These are phyloP conservation scores for Yponomeuta cagnagella DNA, from an alignment of 2,888 invertebrate genomes.

Conservation along the genomic window DNA sequence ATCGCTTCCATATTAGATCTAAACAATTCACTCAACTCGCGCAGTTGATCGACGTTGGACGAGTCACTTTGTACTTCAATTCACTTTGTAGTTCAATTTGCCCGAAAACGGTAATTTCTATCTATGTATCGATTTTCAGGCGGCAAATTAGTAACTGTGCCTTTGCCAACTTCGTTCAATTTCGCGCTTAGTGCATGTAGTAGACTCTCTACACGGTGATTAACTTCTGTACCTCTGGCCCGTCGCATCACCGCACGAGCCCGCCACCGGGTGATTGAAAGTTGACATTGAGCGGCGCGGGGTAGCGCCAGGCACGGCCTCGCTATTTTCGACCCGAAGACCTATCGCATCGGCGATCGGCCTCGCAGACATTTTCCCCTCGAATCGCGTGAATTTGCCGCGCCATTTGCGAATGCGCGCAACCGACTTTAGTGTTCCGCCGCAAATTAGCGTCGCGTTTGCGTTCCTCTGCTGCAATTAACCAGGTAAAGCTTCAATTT, in stretches of 20 bases:
- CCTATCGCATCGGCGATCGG: conserved; percentile 68
- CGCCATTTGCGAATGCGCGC: conserved; percentile 59
- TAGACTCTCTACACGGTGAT: background rate
- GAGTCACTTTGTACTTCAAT: no score
- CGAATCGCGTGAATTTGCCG: conserved; percentile 65
- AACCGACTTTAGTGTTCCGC: conserved; percentile 45
- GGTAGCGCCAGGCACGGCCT: conserved; percentile 72
- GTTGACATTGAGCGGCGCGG: conserved; percentile 67
- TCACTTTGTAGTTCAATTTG: no score
- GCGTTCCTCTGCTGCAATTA: conserved; percentile 39
- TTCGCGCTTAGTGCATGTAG: background rate
- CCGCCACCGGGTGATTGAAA: conserved; percentile 61
- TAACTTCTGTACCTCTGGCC: conserved; percentile 33
- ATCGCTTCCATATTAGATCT: no score
- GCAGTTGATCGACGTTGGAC: no score
- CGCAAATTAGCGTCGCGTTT: conserved; percentile 47
- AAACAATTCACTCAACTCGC: no score
- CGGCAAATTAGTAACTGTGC: background rate
- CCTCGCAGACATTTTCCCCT: conserved; percentile 65
- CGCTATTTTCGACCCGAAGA: conserved; percentile 66
- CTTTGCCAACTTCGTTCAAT: background rate
- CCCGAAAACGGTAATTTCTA: no score
- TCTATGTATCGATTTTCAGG: no score
- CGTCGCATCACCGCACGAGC: conserved; percentile 45
- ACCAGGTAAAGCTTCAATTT: conserved; percentile 31